Base-by-base conservation (phyloP, 2,888 invertebrate genomes). In the Auanema sp. region DNA sequence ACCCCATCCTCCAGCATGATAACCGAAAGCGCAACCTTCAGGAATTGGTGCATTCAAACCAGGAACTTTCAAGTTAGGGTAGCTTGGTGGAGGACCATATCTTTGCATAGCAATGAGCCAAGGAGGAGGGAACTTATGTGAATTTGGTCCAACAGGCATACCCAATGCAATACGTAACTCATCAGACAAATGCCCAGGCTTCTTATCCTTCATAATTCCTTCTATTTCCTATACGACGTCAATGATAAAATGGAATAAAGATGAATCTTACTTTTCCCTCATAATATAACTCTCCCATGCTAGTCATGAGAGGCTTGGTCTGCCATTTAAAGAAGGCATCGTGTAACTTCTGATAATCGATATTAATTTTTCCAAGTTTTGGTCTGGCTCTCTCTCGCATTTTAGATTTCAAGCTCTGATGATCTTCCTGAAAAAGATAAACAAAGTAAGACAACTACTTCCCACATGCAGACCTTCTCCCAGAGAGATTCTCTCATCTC, bases 241-340 rank as follows among this genome's bases (percentile, higher is more conserved):
- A 11, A 42, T 10, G 25, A 58, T 25, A 58, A 58, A 21, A 59
- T 14, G 24, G 47, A 43, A 43, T 8, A n/a, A 51, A 51, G 5
- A 42, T 12, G 25, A 24, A 12, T 25, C 63, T 14, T 23, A 63
- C 67, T 59, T 70, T 68, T 69, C 85, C 86, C 83, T 98, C 97
- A 84, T 97, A 98, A 85, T 98, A 98, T 10, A 98, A 87, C 86
- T 98, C 98, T 6, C 98, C 98, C 84, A 98, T 96, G 78, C 95
- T 94, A 0, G 96, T 95, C 93, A 99, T 94, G 72, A 92, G 90
- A 0, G 98, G 98, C 85, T 99, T 99, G 0, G 95, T 95, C 85
- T 99, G 98, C 93, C 95, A 98, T 84, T 92, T 91, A 88, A 98
- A 98, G 87, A 98, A 98, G 0, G 98, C 98, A 83, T 99, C 98